Base-by-base conservation (phyloP, 2,888 invertebrate species). In the Caenorhabditis becei region DNA sequence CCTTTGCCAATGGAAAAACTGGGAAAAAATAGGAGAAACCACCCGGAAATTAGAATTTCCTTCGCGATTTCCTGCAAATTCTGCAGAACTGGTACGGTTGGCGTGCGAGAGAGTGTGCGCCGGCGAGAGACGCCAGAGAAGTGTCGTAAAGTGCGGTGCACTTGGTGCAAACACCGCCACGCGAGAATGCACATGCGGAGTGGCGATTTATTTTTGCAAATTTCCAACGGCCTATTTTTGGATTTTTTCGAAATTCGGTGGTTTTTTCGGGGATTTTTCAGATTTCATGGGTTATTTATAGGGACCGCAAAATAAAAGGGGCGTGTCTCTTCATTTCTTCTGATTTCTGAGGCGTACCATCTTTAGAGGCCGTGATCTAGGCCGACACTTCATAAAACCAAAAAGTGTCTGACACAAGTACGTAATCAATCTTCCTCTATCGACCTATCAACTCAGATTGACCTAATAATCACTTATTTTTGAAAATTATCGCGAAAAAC, bases 161-260 rank as follows among this genome's bases (percentile, higher is more conserved):
- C 18, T 10, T 47, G 37, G 66, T 67, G 66, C 54, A 56, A 56
- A 69, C 77, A 77, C 77, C 28, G 47, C n/a, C 44, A 58, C 77
- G 69, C 28, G 28, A 26, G 18, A 37, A 16, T 70, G 63, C 77
- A 63, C 69, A 41, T 1, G 47, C 10, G 14, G 11, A 44, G 61
- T 77, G 75, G 47, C 67, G 47, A 16, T 35, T 44, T n/a, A 24
- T 61, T 53, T 24, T 58, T n/a, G 20, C 24, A 18, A 47, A 35
- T 49, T 51, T 24, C n/a, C n/a, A n/a, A n/a, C n/a, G 67, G 69
- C 69, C 69, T 77, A 77, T 54, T 77, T 77, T 67, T 37, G 54
- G 47, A 44, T 26, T 23, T 65, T 56, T n/a, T 44, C 26, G 37
- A 37, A 8, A 24, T 62, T 28, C 0, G 1, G 24, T 24, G 26